These are phyloP conservation scores for Piliocolobus tephrosceles DNA, from an alignment of 2,113 vertebrate species.

Conservation along the genomic window DNA sequence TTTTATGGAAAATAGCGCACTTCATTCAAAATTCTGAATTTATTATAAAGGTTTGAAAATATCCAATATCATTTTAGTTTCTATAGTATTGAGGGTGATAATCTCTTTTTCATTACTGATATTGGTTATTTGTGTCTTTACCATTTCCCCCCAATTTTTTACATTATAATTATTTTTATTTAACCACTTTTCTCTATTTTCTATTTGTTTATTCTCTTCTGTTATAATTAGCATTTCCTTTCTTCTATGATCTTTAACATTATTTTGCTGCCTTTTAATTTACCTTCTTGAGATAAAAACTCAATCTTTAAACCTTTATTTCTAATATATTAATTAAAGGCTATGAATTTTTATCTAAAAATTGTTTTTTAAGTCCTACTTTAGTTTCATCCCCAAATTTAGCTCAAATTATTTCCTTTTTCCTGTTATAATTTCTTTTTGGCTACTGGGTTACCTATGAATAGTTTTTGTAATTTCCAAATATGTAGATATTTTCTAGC, in stretches of 20 bases:
- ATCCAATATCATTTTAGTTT: neutral
- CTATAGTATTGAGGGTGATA: neutral
- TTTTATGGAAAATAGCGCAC: neutral
- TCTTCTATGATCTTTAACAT: neutral
- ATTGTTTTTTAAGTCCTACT: neutral
- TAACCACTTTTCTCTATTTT: neutral
- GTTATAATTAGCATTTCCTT: neutral
- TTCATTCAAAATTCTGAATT: conserved; percentile 6
- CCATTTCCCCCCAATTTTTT: neutral
- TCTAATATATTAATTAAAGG: neutral
- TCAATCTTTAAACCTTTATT: neutral
- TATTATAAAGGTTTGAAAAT: neutral
- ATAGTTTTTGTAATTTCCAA: neutral
- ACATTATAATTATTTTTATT: neutral
- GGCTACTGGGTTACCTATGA: neutral
- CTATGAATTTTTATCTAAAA: neutral
- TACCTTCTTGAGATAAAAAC: neutral
- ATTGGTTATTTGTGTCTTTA: neutral
- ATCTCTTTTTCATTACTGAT: neutral
- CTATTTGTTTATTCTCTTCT: neutral
- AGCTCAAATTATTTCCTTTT: neutral
- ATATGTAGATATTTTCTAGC: neutral
- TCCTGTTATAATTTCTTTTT: neutral
- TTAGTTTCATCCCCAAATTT: neutral
- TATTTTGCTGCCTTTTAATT: neutral